Evolutionary conservation across 2,113 vertebrate species (phyloP).

Genomic region (Dryoscopus gambensis): DNA sequence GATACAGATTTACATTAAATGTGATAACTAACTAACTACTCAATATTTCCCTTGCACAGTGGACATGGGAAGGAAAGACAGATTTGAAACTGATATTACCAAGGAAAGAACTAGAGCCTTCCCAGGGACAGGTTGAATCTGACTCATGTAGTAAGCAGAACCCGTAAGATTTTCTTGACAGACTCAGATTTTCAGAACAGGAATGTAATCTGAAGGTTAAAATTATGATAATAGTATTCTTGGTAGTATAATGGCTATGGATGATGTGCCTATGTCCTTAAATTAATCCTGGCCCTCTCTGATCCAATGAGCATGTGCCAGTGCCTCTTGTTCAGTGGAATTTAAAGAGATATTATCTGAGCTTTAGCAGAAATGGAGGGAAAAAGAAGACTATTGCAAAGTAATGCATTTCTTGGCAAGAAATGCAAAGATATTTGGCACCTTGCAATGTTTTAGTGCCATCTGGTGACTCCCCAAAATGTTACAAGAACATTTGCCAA

Average conservation of each 20-base stretch:
- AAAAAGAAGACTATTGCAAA: not conserved
- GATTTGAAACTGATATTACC: not conserved
- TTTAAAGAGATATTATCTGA: not conserved
- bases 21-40: not conserved
- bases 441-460: constrained; percentile 65
- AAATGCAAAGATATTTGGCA: constrained; percentile 50
- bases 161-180: not conserved
- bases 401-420: constrained; percentile 34
- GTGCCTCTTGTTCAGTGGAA: not conserved
- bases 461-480: constrained; percentile 65
- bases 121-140: not conserved
- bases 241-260: not conserved
- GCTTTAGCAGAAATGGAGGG: not conserved
- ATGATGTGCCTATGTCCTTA: not conserved
- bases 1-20: not conserved
- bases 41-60: not conserved
- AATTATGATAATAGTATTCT: not conserved
- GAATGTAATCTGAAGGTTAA: not conserved
- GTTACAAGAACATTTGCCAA: constrained; percentile 45
- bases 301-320: not conserved
- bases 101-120: not conserved
- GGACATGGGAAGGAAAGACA: not conserved
- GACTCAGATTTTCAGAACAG: not conserved
- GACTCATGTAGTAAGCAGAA: not conserved
- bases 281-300: not conserved